phyloP scores from a whole-genome alignment of 2,888 invertebrate genomes.

The Pogonocherus hispidulus region DNA sequence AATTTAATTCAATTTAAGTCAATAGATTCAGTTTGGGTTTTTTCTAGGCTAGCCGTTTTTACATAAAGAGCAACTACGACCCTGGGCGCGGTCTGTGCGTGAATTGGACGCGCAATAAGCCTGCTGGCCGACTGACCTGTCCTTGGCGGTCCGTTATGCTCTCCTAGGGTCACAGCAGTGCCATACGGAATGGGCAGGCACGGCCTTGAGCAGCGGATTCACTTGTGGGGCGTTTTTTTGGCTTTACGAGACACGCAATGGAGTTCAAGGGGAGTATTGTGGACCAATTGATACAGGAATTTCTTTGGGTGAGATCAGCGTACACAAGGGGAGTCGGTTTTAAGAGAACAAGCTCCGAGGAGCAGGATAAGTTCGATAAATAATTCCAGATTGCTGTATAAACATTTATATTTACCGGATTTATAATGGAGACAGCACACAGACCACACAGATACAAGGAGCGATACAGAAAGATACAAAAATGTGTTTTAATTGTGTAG shows the following conservation, averaged over 20 bases:
- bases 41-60: conserved; percentile 10
- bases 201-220: conserved; percentile 23
- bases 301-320: no score
- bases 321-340: no score
- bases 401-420: no score
- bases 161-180: conserved; percentile 54
- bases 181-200: conserved; percentile 35
- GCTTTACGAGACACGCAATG: not conserved
- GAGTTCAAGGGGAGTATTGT: not conserved
- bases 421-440: no score
- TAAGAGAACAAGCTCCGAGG: no score
- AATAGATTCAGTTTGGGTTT: conserved; percentile 27
- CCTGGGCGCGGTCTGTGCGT: conserved; percentile 32
- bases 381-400: no score
- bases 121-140: conserved; percentile 66
- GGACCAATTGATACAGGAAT: no score
- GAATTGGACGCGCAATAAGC: conserved; percentile 48
- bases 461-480: no score
- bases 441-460: no score
- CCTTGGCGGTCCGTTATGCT: conserved; percentile 63
- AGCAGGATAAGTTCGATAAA: no score
- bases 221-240: conserved; percentile 18
- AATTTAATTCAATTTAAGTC: conserved; percentile 26
- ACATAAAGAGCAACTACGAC: conserved; percentile 12
- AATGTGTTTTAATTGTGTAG: no score